Evolutionary conservation across 1,140 invertebrate species (phyloP), one percentile per base, ranked within the genome.

Genomic region (Drosophila baimaii): DNA sequence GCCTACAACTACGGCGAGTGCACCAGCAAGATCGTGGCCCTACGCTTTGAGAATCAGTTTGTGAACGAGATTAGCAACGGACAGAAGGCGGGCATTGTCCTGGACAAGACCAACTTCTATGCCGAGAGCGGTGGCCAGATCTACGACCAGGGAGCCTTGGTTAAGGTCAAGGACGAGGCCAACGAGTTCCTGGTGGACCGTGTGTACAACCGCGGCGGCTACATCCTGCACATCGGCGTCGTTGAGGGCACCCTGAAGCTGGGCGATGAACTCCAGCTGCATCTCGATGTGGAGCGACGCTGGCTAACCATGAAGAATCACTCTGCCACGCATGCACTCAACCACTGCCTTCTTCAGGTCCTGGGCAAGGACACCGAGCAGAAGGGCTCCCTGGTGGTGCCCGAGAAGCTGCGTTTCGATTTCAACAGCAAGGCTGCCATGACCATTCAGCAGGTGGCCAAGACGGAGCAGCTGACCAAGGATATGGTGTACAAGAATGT

Each of bases 41-140:
- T 97, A 29, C 94, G 98, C 44, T 94, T 93, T 74, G 94, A 96
- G 49, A 98, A 98, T 91, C 89, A 95, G 90, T 99, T 99, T 94
- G 97, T 99, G 1, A 93, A 98, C 71, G 93, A 95, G 92, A 96
- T 99, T 10, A 92, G 90, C 7, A 95, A 95, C 56, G 98, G 98
- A 0, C 94, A 98, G 91, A 97, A 98, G 93, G 98, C 98, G 93
- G 98, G 97, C 19, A 93, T 99, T 61, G 93, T 99, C 71, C 93
- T 99, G 55, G 98, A 99, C 92, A 94, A 94, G 79, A 99, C 98
- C 0, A 97, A 95, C 91, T 99, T 99, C 92, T 99, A 99, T 93
- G 98, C 98, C 9, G 99, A 99, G 93, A 97, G 98, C 93, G 99
- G 99, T 81, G 99, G 99, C 15, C 99, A 99, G 93, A 98, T 99